Conservation (phyloP, 1,140 invertebrate species). For the Antheraea pernyi region DNA sequence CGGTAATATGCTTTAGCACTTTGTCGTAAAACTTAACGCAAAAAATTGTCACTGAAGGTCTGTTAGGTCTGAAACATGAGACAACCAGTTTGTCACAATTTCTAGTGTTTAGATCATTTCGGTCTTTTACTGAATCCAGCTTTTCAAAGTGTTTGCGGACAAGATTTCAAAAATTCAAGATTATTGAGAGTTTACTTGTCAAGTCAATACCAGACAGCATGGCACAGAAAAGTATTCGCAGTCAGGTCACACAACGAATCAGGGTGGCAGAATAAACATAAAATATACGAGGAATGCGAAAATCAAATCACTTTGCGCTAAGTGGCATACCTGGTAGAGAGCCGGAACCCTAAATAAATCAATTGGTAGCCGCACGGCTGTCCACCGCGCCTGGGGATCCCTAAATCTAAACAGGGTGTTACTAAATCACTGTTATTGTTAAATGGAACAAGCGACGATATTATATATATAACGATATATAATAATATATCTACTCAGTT, state of each 20-base stretch:
- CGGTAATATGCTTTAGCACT: too few relatives aligned
- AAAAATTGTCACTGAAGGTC: too few relatives aligned
- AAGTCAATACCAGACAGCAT: too few relatives aligned
- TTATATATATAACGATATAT: background rate
- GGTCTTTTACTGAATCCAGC: too few relatives aligned
- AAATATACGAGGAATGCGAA: conserved; percentile 25
- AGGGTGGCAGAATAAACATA: conserved; percentile 10
- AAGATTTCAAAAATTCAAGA: too few relatives aligned
- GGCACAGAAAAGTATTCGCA: background rate
- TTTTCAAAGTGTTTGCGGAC: too few relatives aligned
- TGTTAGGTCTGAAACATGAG: too few relatives aligned
- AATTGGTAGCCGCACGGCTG: conserved; percentile 60
- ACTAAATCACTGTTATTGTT: conserved; percentile 67
- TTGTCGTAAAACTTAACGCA: too few relatives aligned
- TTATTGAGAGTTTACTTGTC: too few relatives aligned
- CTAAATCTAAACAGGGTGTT: conserved; percentile 58
- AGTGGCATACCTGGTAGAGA: conserved; percentile 45
- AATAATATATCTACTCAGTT: background rate
- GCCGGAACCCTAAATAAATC: conserved; percentile 62
- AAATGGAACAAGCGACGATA: conserved; percentile 35
- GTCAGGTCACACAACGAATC: background rate
- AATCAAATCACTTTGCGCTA: conserved; percentile 42
- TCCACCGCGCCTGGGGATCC: conserved; percentile 56
- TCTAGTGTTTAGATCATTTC: too few relatives aligned
- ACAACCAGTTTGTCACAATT: too few relatives aligned